Evolutionary conservation across 2,888 invertebrate genomes (phyloP).

Genomic region (Leptinotarsa peninsularis): DNA sequence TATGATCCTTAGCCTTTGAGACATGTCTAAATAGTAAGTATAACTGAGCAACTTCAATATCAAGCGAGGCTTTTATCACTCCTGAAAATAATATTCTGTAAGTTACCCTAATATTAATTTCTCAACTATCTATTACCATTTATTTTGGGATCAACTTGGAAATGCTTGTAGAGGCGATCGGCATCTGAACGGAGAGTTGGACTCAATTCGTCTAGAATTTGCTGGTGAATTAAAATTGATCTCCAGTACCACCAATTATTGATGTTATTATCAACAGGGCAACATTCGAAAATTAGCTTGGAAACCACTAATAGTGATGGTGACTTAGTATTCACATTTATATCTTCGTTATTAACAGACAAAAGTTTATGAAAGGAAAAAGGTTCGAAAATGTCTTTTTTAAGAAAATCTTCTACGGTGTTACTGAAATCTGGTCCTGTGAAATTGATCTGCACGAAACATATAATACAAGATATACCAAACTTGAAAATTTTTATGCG

Average conservation of each 20-base stretch:
- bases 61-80: constrained; percentile 63
- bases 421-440: constrained; percentile 75
- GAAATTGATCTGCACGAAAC: constrained; percentile 86
- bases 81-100: constrained; percentile 35
- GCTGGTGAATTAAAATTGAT: constrained; percentile 79
- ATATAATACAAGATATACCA: constrained; percentile 75
- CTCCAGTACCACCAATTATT: constrained; percentile 82
- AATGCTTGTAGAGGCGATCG: constrained; percentile 65
- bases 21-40: constrained; percentile 81
- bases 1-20: constrained; percentile 75
- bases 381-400: constrained; percentile 65
- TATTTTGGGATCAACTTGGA: constrained; percentile 54
- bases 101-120: constrained; percentile 15
- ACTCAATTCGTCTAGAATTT: constrained; percentile 80
- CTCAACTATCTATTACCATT: constrained; percentile 55
- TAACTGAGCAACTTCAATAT: constrained; percentile 74
- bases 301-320: constrained; percentile 68
- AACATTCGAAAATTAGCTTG: constrained; percentile 64
- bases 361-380: constrained; percentile 66
- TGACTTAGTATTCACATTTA: constrained; percentile 73
- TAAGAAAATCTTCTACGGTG: constrained; percentile 65
- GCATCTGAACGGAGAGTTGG: constrained; percentile 74
- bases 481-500: constrained; percentile 67
- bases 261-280: constrained; percentile 60
- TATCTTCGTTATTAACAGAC: constrained; percentile 75